Base-by-base conservation (phyloP, 2,888 invertebrate genomes). In the Vandiemenella viatica region DNA sequence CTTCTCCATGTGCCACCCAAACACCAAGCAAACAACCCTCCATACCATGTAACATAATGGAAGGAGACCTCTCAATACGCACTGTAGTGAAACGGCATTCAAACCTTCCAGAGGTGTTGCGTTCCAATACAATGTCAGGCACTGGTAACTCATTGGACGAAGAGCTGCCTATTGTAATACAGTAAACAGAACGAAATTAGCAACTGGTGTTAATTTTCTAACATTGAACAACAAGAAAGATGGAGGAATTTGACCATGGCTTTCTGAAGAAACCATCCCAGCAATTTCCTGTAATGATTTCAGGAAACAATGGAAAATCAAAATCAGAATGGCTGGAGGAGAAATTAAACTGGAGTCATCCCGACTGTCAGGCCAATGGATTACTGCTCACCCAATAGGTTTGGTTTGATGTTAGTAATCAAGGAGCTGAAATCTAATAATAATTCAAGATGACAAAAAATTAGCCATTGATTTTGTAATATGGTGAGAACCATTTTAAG, bases 1-100 rank as follows among this genome's bases (percentile, higher is more conserved):
- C 97, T 70, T 98, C 97, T 0, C 92, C 96, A 64, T 98, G 97
- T 3, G 96, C 92, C 2, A 89, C 77, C 96, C 96, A 97, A 57
- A 93, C 84, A 2, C 96, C 96, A n/a, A 96, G 72, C 1, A 83
- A 71, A n/a, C 85, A 80, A 21, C 78, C 83, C 49, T 79, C 79
- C 91, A 98, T 91, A n/a, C 80, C 87, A 46, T 72, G 67, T 57
- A 97, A 71, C 93, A 97, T 91, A 1, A 97, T 82, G 3, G 88
- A 73, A 1, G 75, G 73, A 0, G 79, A 76, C 55, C 79, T 73
- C 42, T 76, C 74, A 51, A 93, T 80, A 56, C 70, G 75, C 0
- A 92, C 82, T 0, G 85, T 80, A 26, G 77, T 76, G 76, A 86
- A 88, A 5, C 84, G 77, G 52, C 85, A 86, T 61, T 86, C 84